Evolutionary conservation across 2,888 invertebrate genomes (phyloP), one percentile per base, ranked within the genome.

Genomic region (Incurvaria masculella): DNA sequence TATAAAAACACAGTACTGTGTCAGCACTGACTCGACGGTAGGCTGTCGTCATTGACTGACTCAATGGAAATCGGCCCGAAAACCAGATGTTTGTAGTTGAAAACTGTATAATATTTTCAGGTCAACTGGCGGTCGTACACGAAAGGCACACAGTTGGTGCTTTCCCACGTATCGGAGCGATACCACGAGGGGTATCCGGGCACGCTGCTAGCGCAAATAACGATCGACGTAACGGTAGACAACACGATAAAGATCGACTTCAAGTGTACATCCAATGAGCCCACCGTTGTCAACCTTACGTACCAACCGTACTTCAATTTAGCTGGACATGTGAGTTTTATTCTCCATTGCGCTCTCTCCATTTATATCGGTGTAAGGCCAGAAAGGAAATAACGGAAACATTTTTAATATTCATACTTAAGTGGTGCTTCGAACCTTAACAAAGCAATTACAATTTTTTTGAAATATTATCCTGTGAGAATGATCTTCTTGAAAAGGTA

Each of bases 281-380:
- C 90, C 0, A 96, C 95, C 0, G 85, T 89, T 14, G 79, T 97
- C 51, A 96, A 93, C 67, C 71, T 97, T 48, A 94, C 94, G 43
- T 91, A 90, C 66, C 89, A 95, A 61, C 85, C 90, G 1, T 97
- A 91, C 66, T 96, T 97, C 69, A 97, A 97, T 72, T 80, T 97
- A 39, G 92, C 87, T 44, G 96, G 96, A n/a, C 93, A 95, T 71
- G 87, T 88, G 61, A 70, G 81, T 67, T n/a, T n/a, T n/a, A n/a
- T n/a, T n/a, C n/a, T n/a, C n/a, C n/a, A n/a, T n/a, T n/a, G n/a
- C n/a, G n/a, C n/a, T n/a, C n/a, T n/a, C n/a, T n/a, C n/a, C n/a
- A n/a, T n/a, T n/a, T n/a, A n/a, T n/a, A n/a, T n/a, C n/a, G n/a
- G n/a, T n/a, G n/a, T n/a, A n/a, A n/a, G n/a, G n/a, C n/a, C n/a